Evolutionary conservation across 2,888 invertebrate genomes (phyloP).

Genomic region (Aspidiotus rigidus): DNA sequence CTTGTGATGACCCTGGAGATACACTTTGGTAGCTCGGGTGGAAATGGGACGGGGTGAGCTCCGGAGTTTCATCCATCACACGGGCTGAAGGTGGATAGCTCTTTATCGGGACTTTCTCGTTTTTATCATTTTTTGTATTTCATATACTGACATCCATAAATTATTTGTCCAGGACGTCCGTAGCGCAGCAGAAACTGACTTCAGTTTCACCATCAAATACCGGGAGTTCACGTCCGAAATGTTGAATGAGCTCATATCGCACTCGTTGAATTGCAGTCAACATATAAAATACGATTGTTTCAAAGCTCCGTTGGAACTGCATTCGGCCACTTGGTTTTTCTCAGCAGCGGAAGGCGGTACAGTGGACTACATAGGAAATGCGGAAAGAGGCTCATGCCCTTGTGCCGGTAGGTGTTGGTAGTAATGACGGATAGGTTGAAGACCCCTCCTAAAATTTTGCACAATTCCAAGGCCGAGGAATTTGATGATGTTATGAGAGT

Average conservation of each 20-base stretch:
- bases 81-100: background rate
- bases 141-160: background rate
- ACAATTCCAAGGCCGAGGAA: too few relatives aligned
- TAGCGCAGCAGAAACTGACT: slow-evolving; percentile 66
- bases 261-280: slow-evolving; percentile 80
- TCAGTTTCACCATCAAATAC: slow-evolving; percentile 76
- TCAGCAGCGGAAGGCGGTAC: slow-evolving; percentile 64
- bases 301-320: slow-evolving; percentile 74
- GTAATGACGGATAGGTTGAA: too few relatives aligned
- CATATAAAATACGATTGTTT: slow-evolving; percentile 84
- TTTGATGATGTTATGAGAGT: too few relatives aligned
- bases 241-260: slow-evolving; percentile 80
- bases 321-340: slow-evolving; percentile 81
- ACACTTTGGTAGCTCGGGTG: too few relatives aligned
- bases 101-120: background rate
- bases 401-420: slow-evolving; percentile 45
- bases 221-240: slow-evolving; percentile 83
- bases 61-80: too few relatives aligned
- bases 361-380: slow-evolving; percentile 74
- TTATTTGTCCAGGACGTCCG: slow-evolving; percentile 59
- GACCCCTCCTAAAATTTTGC: too few relatives aligned
- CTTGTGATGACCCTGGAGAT: too few relatives aligned
- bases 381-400: slow-evolving; percentile 54
- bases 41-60: too few relatives aligned
- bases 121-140: background rate